Percentiles rank a stretch among this genome's conserved stretches.
These are phyloP conservation scores for Grantiella picta DNA, from an alignment of 2,113 vertebrate genomes.

Conservation along the genomic window DNA sequence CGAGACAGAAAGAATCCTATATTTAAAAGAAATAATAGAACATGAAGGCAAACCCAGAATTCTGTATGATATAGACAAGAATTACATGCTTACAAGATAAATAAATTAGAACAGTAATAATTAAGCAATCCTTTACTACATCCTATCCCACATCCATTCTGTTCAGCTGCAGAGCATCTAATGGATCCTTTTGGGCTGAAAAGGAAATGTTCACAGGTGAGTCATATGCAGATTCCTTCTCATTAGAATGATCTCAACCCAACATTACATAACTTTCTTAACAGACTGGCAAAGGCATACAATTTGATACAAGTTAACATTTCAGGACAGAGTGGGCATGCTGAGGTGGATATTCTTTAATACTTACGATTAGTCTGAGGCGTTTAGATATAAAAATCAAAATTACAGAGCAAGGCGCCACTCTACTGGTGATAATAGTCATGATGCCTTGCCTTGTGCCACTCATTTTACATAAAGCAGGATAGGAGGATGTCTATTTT, in stretches of 20 bases:
- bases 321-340: neutral
- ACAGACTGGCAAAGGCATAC: neutral
- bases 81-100: neutral
- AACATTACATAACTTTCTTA: neutral
- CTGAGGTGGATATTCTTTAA: neutral
- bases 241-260: neutral
- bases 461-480: neutral
- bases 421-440: neutral
- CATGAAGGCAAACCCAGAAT: neutral
- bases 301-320: neutral
- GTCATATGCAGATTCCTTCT: neutral
- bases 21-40: constrained; percentile 28
- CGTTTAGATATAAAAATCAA: neutral
- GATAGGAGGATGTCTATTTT: neutral
- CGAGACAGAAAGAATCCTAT: constrained; percentile 67
- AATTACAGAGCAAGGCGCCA: neutral
- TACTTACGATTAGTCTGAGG: neutral
- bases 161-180: neutral
- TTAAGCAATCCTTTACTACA: neutral
- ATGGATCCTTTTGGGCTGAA: neutral
- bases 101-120: neutral
- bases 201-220: neutral
- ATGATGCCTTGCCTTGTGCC: neutral
- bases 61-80: neutral
- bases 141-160: neutral